Percentiles rank a stretch among this genome's conserved stretches.
Conservation (phyloP, 2,113 vertebrate species). For the Xenotilapia longispinis region DNA sequence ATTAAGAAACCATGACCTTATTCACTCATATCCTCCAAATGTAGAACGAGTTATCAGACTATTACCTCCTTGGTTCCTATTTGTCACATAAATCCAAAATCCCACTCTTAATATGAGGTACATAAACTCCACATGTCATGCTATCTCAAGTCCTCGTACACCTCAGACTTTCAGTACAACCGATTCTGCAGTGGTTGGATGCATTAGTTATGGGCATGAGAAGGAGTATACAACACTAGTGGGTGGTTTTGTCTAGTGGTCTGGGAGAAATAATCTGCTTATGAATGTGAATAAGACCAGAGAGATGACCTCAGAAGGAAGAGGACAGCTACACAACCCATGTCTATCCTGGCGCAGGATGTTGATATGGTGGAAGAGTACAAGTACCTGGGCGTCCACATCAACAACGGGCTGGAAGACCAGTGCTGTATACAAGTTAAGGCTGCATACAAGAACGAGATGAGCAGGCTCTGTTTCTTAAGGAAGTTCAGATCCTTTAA, state of each 20-base stretch:
- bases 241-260: neutral
- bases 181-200: neutral
- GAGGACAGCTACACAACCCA: neutral
- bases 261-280: neutral
- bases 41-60: neutral
- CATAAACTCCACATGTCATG: neutral
- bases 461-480: neutral
- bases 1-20: neutral
- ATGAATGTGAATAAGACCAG: neutral
- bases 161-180: neutral
- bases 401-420: neutral
- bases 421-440: neutral
- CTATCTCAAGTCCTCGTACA: neutral
- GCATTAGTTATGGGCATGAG: neutral
- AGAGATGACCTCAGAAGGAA: neutral
- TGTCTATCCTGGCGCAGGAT: neutral
- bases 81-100: neutral
- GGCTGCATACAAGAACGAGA: neutral
- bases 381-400: neutral
- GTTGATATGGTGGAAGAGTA: neutral
- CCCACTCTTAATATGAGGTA: neutral
- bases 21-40: neutral
- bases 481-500: neutral
- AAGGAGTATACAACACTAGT: neutral
- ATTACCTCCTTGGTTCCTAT: neutral